Evolutionary conservation across 2,113 vertebrate genomes (phyloP).

Genomic region (Zosterops hypoxanthus): DNA sequence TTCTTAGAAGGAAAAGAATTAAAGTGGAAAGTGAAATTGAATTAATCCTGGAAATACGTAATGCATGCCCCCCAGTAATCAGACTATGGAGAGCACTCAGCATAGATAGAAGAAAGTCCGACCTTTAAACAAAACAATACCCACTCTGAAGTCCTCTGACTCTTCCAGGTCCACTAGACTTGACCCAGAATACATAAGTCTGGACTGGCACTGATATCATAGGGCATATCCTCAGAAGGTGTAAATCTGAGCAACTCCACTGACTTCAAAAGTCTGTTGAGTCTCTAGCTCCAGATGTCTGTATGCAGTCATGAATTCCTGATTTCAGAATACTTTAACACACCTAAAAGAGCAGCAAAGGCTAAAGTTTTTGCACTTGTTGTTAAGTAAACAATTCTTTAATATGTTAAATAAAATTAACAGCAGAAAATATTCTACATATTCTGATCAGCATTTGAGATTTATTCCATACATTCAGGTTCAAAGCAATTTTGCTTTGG

Average conservation of each 20-base stretch:
- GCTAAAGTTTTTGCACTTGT: background rate
- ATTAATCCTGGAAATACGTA: slow-evolving; percentile 27
- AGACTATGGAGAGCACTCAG: background rate
- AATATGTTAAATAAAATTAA: background rate
- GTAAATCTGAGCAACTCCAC: slow-evolving; percentile 24
- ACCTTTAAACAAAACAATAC: background rate
- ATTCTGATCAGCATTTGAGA: slow-evolving; percentile 14
- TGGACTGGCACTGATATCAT: slow-evolving; percentile 19
- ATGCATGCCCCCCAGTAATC: background rate
- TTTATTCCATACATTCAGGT: background rate
- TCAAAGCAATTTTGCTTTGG: slow-evolving; percentile 44
- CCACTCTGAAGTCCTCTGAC: background rate
- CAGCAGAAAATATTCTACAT: background rate
- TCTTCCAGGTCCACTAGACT: slow-evolving; percentile 16
- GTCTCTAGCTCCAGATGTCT: slow-evolving; percentile 4
- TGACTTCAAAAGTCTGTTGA: background rate
- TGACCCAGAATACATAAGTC: background rate
- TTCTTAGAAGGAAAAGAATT: slow-evolving; percentile 34
- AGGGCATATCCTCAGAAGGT: slow-evolving; percentile 22
- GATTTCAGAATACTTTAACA: background rate
- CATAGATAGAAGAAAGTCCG: background rate
- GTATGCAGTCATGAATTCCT: background rate
- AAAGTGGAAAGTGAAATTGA: slow-evolving; percentile 26
- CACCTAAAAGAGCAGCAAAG: background rate
- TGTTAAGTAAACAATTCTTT: background rate